These are phyloP conservation scores for Chlorodrepanis virens DNA, from an alignment of 2,113 vertebrate genomes.

Conservation along the genomic window DNA sequence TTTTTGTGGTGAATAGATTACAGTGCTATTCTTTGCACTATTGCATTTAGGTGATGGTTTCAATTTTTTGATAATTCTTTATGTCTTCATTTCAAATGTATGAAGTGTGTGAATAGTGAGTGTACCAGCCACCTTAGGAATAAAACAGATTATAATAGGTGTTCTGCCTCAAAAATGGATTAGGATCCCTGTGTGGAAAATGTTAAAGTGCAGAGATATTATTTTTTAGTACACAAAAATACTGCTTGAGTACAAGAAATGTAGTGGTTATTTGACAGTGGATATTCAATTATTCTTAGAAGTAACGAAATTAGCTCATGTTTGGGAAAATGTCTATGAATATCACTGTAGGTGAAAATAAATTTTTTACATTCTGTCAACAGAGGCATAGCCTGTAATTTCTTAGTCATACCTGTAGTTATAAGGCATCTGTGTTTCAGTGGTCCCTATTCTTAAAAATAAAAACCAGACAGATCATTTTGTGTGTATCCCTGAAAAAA, in stretches of 20 bases:
- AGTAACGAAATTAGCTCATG: background rate
- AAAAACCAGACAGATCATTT: background rate
- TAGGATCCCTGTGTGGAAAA: slow-evolving; percentile 20
- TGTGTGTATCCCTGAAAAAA: background rate
- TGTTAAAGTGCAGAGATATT: background rate
- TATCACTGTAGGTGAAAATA: background rate
- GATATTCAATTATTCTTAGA: background rate
- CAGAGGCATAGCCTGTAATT: background rate
- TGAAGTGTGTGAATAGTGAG: background rate
- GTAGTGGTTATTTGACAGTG: background rate
- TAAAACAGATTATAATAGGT: background rate
- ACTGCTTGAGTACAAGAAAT: background rate
- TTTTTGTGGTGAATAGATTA: background rate
- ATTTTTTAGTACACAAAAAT: background rate
- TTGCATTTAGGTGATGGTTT: background rate
- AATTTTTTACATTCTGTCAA: background rate
- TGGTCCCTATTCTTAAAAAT: background rate
- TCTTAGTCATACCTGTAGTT: background rate
- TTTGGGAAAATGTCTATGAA: background rate
- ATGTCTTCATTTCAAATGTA: background rate
- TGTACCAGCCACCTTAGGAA: background rate
- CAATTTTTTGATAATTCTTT: background rate
- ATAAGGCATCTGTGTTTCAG: background rate
- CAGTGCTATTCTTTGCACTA: background rate
- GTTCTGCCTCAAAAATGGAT: background rate